Conservation (phyloP, 2,888 invertebrate genomes). For the Tetanocera ferruginea region DNA sequence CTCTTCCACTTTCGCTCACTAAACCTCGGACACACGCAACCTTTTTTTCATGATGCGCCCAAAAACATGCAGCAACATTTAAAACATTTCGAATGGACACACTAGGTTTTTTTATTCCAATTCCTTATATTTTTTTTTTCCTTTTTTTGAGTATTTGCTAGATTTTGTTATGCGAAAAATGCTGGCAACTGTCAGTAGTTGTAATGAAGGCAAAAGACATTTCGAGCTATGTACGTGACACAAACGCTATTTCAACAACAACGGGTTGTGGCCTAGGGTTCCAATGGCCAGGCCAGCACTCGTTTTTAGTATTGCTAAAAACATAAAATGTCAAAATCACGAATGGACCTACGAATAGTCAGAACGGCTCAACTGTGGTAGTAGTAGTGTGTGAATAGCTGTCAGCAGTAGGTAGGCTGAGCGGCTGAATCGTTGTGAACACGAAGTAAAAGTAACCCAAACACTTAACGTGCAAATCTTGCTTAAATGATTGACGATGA, state of each 20-base stretch:
- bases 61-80: constrained; percentile 13
- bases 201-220: constrained; percentile 56
- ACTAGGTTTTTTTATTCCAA: constrained; percentile 24
- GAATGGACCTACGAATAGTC: not conserved
- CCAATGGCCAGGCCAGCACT: not conserved
- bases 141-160: constrained; percentile 47
- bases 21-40: constrained; percentile 49
- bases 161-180: constrained; percentile 65
- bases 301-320: not conserved
- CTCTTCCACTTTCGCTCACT: not conserved
- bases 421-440: not conserved
- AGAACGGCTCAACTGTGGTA: not conserved
- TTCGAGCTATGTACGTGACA: constrained; percentile 41
- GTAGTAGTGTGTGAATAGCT: not conserved
- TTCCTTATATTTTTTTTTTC: not conserved
- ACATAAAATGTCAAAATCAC: constrained; percentile 37
- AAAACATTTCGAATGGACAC: constrained; percentile 31
- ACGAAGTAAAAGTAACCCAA: constrained; percentile 8
- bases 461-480: constrained; percentile 17
- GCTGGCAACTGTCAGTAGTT: constrained; percentile 53
- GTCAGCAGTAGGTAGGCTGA: not conserved
- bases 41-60: constrained; percentile 15
- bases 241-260: constrained; percentile 7
- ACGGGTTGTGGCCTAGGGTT: not conserved
- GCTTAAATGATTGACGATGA: constrained; percentile 36